Percentiles rank a stretch among this genome's conserved stretches.
Evolutionary conservation across 2,797 vertebrate species (phyloP).

Genomic region (Jordanella pulchra): DNA sequence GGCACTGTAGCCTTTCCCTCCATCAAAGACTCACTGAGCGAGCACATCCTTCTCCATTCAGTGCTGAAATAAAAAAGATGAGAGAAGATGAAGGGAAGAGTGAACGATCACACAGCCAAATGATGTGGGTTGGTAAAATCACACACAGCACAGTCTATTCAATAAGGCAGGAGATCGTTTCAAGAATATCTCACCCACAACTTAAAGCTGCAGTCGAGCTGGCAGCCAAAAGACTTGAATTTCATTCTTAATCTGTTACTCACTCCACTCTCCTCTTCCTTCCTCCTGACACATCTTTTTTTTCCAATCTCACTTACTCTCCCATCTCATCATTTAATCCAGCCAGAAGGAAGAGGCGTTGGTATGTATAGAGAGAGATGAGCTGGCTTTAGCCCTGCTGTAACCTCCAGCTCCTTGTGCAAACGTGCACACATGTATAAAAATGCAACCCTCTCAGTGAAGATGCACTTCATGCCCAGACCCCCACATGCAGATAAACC

Average conservation of each 20-base stretch:
- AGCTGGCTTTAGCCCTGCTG: constrained; percentile 67
- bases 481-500: constrained; percentile 43
- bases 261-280: constrained; percentile 51
- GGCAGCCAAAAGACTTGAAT: constrained; percentile 60
- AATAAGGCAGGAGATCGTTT: constrained; percentile 46
- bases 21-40: constrained; percentile 61
- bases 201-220: constrained; percentile 59
- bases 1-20: constrained; percentile 63
- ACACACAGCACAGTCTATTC: constrained; percentile 26
- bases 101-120: constrained; percentile 38
- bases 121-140: constrained; percentile 28
- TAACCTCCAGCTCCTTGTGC: constrained; percentile 59
- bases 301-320: constrained; percentile 66
- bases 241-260: constrained; percentile 70
- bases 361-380: constrained; percentile 58
- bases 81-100: constrained; percentile 52
- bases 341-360: constrained; percentile 62
- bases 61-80: constrained; percentile 55
- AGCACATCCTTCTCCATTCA: constrained; percentile 58
- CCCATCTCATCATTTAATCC: constrained; percentile 77
- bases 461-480: constrained; percentile 18
- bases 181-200: constrained; percentile 59
- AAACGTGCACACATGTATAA: constrained; percentile 22
- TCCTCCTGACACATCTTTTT: constrained; percentile 59
- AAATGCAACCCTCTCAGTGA: constrained; percentile 26